Conservation (phyloP, 2,888 invertebrate species). For the Cotesia congregata region DNA sequence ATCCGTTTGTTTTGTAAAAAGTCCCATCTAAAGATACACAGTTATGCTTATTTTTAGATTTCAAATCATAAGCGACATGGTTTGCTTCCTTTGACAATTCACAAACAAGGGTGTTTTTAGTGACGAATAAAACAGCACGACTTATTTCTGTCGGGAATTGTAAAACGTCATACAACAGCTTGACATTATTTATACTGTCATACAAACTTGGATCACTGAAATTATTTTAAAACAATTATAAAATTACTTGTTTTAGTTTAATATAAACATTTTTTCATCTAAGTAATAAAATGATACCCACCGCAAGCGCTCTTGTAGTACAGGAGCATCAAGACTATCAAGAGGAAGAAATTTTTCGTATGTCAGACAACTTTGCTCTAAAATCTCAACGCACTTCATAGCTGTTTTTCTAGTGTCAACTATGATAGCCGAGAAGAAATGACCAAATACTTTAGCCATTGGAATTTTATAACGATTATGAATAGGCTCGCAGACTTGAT, state of each 20-base stretch:
- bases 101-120: conserved; percentile 96
- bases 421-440: conserved; percentile 98
- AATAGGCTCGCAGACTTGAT: conserved; percentile 96
- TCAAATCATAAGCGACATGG: conserved; percentile 90
- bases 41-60: conserved; percentile 81
- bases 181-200: conserved; percentile 90
- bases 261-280: too few relatives aligned
- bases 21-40: conserved; percentile 96
- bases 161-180: conserved; percentile 94
- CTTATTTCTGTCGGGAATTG: conserved; percentile 90
- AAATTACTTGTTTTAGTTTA: too few relatives aligned
- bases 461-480: conserved; percentile 96
- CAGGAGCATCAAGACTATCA: conserved; percentile 72
- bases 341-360: conserved; percentile 96
- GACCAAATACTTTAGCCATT: conserved; percentile 94
- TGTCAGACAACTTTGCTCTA: conserved; percentile 81
- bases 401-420: conserved; percentile 96
- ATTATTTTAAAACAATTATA: too few relatives aligned
- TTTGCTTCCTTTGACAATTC: conserved; percentile 96
- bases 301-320: conserved; percentile 32
- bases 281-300: conserved; percentile 7
- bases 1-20: conserved; percentile 96
- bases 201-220: neutral
- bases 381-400: conserved; percentile 87
- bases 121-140: conserved; percentile 94